These are phyloP conservation scores for Tragopan temminckii DNA, from an alignment of 2,797 vertebrate species.

Conservation along the genomic window DNA sequence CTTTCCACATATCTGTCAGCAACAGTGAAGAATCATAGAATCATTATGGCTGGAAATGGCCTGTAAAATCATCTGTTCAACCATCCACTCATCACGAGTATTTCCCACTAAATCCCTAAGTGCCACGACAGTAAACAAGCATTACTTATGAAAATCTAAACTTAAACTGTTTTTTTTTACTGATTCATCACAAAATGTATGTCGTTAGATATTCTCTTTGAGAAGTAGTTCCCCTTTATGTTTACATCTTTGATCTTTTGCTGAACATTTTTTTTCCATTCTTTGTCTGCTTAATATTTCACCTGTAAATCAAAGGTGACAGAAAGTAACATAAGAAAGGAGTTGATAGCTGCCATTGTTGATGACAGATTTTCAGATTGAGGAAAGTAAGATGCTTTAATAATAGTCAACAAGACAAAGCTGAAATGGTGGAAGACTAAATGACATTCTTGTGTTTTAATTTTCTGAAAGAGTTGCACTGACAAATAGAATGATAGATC, in stretches of 20 bases:
- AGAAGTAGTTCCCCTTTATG: constrained; percentile 21
- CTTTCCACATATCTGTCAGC: not conserved
- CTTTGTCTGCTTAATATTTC: constrained; percentile 3
- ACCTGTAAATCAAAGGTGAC: constrained; percentile 43
- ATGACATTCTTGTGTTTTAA: not conserved
- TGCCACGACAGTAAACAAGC: no score
- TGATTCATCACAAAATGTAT: not conserved
- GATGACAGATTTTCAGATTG: constrained; percentile 43
- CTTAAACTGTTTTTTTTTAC: constrained; percentile 11
- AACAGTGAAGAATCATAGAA: not conserved
- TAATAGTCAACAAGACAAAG: not conserved
- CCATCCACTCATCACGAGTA: no score
- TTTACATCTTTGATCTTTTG: constrained; percentile 29
- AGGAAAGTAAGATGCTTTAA: not conserved
- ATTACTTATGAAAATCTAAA: constrained; percentile 7
- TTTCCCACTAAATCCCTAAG: no score
- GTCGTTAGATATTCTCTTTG: constrained; percentile 43
- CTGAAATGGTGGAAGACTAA: not conserved
- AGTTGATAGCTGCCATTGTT: constrained; percentile 20
- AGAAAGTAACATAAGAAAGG: constrained; percentile 25
- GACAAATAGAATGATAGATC: not conserved
- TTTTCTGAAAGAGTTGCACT: not conserved
- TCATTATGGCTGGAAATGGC: no score
- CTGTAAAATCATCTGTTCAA: no score
- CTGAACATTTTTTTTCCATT: constrained; percentile 9